Evolutionary conservation across 2,888 invertebrate genomes (phyloP), one percentile per base, ranked within the genome.

Genomic region (Marronus borbonicus): DNA sequence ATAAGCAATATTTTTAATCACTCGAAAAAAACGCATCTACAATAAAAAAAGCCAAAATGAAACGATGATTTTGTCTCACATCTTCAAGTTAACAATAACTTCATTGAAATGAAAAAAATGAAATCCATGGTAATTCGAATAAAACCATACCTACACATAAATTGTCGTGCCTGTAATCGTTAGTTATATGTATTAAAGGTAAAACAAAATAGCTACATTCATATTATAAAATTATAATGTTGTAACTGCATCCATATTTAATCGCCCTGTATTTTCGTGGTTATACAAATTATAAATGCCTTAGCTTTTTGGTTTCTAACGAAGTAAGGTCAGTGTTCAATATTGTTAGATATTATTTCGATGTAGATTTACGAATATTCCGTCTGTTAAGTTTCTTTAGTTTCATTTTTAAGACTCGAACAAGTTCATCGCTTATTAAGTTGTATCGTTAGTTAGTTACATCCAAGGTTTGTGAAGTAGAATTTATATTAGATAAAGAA

Each of bases 121-220:
- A 28, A 68, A 49, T 68, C 17, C 28, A 68, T 68, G 66, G 20
- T 65, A 49, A 68, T 36, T 68, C 66, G 49, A 68, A 68, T 68
- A 68, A 68, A 36, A 36, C 31, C 31, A 36, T 36, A 36, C 31
- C 31, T 36, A 44, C 2, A 76, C 65, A 75, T 78, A 76, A 78
- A 80, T 84, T 87, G 86, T 87, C 85, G 86, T 87, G 86, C 86
- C 86, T 87, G 86, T 86, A 86, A 86, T 82, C 82, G 82, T 72
- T 60, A 84, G 83, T 84, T 83, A 84, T 80, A 77, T 76, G 80
- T 78, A 76, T 62, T 31, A 50, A 39, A 7, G 50, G 17, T 36
- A 24, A 55, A 31, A 39, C n/a, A 31, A 62, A 60, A 39, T 60
- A n/a, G 28, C 17, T 60, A 74, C 58, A 58, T 10, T 31, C n/a